Conservation (phyloP, 2,113 vertebrate genomes). For the Alectura lathami region DNA sequence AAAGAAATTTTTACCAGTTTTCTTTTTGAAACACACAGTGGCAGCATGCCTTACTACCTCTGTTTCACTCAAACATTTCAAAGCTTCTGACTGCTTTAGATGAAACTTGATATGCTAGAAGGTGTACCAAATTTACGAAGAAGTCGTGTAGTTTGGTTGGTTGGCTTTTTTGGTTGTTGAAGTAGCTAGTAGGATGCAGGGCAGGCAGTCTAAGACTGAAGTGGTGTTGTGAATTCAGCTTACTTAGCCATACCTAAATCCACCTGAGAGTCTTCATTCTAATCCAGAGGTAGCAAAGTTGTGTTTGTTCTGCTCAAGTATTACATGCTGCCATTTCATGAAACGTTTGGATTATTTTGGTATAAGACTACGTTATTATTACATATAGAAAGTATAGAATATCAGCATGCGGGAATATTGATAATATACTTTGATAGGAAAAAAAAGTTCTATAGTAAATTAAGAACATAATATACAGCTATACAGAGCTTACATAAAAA, state of each 20-base stretch:
- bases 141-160: neutral
- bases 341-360: neutral
- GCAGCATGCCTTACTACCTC: neutral
- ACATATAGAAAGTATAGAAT: neutral
- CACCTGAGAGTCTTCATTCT: rapidly evolving
- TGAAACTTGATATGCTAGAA: neutral
- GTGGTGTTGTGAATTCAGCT: neutral
- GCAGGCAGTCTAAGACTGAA: neutral
- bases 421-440: neutral
- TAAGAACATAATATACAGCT: neutral
- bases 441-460: neutral
- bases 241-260: neutral
- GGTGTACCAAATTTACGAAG: neutral
- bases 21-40: neutral
- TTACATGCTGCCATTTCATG: neutral
- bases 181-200: neutral
- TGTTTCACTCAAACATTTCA: neutral
- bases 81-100: neutral
- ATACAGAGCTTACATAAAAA: neutral
- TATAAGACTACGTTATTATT: neutral
- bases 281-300: neutral
- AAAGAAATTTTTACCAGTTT: neutral
- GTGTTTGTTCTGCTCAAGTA: neutral
- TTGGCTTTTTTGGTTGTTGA: neutral
- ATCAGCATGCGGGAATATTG: neutral